phyloP scores from a whole-genome alignment of 2,113 vertebrate genomes.

The Stigmatopora argus region DNA sequence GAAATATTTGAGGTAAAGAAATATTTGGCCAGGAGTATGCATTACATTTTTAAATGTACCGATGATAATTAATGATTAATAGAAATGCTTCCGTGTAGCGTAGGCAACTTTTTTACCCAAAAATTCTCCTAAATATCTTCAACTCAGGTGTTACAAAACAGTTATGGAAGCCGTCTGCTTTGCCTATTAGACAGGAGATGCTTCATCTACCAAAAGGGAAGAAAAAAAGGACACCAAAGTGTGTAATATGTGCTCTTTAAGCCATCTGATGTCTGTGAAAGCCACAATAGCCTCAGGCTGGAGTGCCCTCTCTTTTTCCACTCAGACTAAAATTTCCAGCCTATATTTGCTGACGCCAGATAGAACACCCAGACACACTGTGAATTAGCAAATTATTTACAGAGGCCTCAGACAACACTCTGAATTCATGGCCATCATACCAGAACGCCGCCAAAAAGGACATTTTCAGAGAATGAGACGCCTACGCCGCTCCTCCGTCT shows the following conservation, averaged over 20 bases:
- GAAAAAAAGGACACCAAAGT: constrained; percentile 29
- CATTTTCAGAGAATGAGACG: constrained; percentile 42
- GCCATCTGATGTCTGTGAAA: constrained; percentile 38
- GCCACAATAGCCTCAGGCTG: constrained; percentile 22
- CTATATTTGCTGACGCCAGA: constrained; percentile 42
- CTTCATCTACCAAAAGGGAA: constrained; percentile 9
- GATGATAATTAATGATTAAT: too few relatives aligned
- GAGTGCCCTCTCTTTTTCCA: constrained; percentile 39
- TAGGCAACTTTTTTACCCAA: constrained; percentile 2
- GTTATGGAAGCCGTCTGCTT: constrained; percentile 17
- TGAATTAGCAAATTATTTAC: constrained; percentile 43
- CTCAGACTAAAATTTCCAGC: constrained; percentile 37
- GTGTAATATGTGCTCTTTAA: constrained; percentile 20
- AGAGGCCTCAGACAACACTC: constrained; percentile 27
- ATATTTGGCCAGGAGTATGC: too few relatives aligned
- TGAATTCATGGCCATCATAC: constrained; percentile 39
- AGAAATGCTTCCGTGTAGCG: too few relatives aligned
- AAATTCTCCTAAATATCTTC: constrained; percentile 39
- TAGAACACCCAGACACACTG: constrained; percentile 15
- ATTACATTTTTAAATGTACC: too few relatives aligned
- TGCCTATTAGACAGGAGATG: constrained; percentile 7
- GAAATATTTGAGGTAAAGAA: too few relatives aligned
- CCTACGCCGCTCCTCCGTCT: constrained; percentile 17
- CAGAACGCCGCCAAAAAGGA: constrained; percentile 14
- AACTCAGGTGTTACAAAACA: constrained; percentile 16